A percentile compares a stretch with the other conserved stretches of the same genome.
phyloP scores from a whole-genome alignment of 2,888 invertebrate species.

The Melanostoma mellinum region DNA sequence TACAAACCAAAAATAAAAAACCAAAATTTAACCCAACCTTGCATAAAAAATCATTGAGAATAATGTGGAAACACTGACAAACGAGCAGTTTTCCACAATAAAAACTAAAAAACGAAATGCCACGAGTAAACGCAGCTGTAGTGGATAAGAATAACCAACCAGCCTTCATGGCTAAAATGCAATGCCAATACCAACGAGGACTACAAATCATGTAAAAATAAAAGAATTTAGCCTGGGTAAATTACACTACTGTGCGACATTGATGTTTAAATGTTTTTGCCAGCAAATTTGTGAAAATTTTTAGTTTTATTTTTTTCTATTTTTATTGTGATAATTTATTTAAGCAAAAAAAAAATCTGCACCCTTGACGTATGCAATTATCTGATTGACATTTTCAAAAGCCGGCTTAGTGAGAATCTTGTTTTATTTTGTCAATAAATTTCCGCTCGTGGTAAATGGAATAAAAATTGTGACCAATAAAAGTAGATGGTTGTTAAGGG shows the following conservation, averaged over 20 bases:
- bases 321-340: constrained; percentile 49
- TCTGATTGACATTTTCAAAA: constrained; percentile 24
- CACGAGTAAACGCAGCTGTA: neutral
- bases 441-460: neutral
- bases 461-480: no score
- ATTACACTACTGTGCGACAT: constrained; percentile 35
- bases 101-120: constrained; percentile 2
- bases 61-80: constrained; percentile 43
- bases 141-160: constrained; percentile 12
- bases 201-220: constrained; percentile 63
- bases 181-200: constrained; percentile 18
- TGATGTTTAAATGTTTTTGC: constrained; percentile 11
- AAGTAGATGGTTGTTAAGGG: no score
- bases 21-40: neutral
- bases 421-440: neutral
- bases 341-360: constrained; percentile 51
- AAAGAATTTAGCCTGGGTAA: constrained; percentile 49
- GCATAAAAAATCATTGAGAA: constrained; percentile 30
- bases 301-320: neutral
- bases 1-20: neutral
- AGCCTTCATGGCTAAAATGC: constrained; percentile 19
- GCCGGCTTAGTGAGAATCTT: neutral
- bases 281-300: constrained; percentile 13
- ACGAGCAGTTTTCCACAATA: constrained; percentile 34
- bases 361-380: constrained; percentile 54